Base-by-base conservation (phyloP, 2,888 invertebrate species). In the Callyntrura guangdongensis region DNA sequence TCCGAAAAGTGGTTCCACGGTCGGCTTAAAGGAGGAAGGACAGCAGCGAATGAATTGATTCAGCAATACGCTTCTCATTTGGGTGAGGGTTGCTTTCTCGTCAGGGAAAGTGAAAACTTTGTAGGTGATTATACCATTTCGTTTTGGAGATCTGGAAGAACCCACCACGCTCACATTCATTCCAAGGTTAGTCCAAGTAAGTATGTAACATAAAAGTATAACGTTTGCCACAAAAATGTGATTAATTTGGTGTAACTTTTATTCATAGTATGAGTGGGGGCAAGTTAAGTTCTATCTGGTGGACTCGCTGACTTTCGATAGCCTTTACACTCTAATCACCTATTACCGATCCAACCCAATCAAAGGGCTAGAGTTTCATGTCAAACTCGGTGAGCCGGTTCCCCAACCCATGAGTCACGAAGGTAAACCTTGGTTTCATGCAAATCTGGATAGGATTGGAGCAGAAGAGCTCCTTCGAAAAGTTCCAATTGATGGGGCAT, bases 1-100 rank as follows among this genome's bases (percentile, higher is more conserved):
- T 97, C 97, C 27, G 99, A 99, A 95, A 97, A 97, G 94, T 99
- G 99, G 99, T 99, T 98, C 94, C 99, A 99, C 94, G 98, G 98
- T 0, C 97, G 97, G 17, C 64, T 86, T 4, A 96, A 97, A 17
- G 97, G 97, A 27, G 98, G 98, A 22, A 95, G 98, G 4, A 96
- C 96, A 91, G 98, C 98, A 94, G 97, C 98, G 0, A 98, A 98
- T 94, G 95, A 96, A 92, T 94, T 98, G 49, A 95, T 99, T 11
- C 96, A 96, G 86, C 96, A 96, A 6, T 98, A 98, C 94, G 96
- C 98, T 0, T 96, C 97, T 94, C 86, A 90, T 59, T 56, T 87
- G 14, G 95, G 98, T 1, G 98, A 98, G 94, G 99, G 98, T 0
- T 98, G 98, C 0, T 99, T 99, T 95, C 96, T 99, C 45, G 99